Conservation (phyloP, 2,797 vertebrate species). For the Gila robusta region DNA sequence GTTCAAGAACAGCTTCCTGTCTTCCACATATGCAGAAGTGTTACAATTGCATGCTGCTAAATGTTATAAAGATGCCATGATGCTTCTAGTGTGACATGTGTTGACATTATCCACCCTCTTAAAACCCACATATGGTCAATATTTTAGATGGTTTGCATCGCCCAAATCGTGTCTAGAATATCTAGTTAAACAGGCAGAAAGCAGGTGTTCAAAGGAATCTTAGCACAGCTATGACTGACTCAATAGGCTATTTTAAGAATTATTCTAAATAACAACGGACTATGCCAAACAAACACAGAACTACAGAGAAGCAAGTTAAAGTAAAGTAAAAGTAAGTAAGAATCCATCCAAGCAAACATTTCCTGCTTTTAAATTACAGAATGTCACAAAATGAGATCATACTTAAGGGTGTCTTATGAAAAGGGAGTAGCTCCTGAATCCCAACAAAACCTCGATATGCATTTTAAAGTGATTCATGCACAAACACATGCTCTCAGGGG, state of each 20-base stretch:
- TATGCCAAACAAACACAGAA: not conserved
- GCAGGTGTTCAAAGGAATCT: not conserved
- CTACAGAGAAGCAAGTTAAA: not conserved
- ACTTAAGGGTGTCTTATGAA: not conserved
- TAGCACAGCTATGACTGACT: not conserved
- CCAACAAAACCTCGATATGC: no score
- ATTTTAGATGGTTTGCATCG: not conserved
- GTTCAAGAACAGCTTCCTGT: conserved; percentile 41
- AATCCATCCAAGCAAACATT: not conserved
- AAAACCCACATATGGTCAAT: not conserved
- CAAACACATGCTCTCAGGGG: not conserved
- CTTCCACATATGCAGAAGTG: conserved; percentile 22
- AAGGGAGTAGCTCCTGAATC: not conserved
- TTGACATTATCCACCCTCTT: not conserved
- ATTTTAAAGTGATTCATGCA: conserved; percentile 15
- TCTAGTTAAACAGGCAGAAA: conserved; percentile 1
- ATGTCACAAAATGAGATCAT: not conserved
- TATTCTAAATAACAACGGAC: not conserved
- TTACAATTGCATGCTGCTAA: not conserved
- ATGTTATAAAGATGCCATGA: not conserved
- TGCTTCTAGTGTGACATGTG: not conserved
- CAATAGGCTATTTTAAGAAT: not conserved
- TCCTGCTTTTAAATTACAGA: not conserved
- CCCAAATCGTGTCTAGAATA: not conserved
- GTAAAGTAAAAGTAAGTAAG: not conserved